phyloP scores from a whole-genome alignment of 2,888 invertebrate genomes.

The Allophyes oxyacanthae region DNA sequence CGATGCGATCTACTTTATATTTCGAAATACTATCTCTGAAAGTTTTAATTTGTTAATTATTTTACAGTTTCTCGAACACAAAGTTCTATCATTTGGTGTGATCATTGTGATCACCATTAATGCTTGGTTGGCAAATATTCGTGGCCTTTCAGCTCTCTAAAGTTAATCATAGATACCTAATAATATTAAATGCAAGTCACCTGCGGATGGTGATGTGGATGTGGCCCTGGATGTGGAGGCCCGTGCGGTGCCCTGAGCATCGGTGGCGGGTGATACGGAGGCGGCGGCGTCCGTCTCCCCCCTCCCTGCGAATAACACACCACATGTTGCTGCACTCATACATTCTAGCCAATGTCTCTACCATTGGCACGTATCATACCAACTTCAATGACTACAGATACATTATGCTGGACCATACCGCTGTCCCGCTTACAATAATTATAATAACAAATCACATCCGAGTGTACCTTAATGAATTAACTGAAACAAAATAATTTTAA shows the following conservation, averaged over 20 bases:
- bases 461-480: conserved; percentile 47
- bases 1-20: no score
- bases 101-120: no score
- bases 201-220: conserved; percentile 75
- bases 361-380: conserved; percentile 39
- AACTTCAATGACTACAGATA: conserved; percentile 54
- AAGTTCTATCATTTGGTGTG: no score
- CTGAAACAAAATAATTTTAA: conserved; percentile 58
- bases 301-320: conserved; percentile 78
- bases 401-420: conserved; percentile 54
- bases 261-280: conserved; percentile 92
- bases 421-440: conserved; percentile 54
- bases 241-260: conserved; percentile 75
- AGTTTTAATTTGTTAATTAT: no score
- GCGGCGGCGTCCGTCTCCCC: conserved; percentile 93
- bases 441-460: conserved; percentile 49
- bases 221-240: conserved; percentile 67
- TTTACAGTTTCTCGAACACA: no score
- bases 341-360: conserved; percentile 33
- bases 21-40: no score
- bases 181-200: conserved; percentile 52
- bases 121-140: no score
- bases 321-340: conserved; percentile 57
- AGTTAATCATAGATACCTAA: no score
- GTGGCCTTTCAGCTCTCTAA: no score